Evolutionary conservation across 1,140 invertebrate species (phyloP).

Genomic region (Ectropis grisescens): DNA sequence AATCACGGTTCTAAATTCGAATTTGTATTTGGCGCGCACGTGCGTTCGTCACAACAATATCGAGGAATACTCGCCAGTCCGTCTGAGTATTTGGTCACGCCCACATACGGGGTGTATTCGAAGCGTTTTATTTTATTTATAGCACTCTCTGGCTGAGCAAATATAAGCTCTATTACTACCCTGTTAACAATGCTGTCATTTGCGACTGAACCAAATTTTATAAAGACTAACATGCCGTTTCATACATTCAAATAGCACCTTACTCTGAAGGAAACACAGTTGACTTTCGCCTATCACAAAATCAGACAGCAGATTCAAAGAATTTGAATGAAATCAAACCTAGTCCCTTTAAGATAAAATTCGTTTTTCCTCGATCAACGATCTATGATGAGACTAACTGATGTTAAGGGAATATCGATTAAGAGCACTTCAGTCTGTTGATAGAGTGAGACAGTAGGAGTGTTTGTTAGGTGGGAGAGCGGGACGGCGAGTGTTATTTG

Average conservation of each 20-base stretch:
- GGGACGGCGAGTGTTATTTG: conserved; percentile 29
- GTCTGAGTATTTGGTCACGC: conserved; percentile 32
- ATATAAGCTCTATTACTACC: conserved; percentile 52
- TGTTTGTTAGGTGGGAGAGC: conserved; percentile 8
- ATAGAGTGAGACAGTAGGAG: conserved; percentile 21
- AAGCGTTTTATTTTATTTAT: conserved; percentile 54
- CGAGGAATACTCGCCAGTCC: too few species aligned
- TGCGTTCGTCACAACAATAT: conserved; percentile 4
- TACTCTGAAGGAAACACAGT: too few species aligned
- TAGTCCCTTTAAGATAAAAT: too few species aligned
- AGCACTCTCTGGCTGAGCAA: conserved; percentile 25
- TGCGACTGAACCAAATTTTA: too few species aligned
- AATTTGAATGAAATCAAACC: too few species aligned
- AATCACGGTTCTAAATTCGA: conserved; percentile 13
- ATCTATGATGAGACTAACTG: too few species aligned
- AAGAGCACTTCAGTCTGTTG: conserved; percentile 31
- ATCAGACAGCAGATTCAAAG: too few species aligned
- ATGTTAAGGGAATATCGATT: conserved; percentile 26
- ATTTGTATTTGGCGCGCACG: conserved; percentile 8
- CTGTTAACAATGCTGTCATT: conserved; percentile 38
- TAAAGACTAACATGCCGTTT: too few species aligned
- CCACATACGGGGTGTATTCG: conserved; percentile 56
- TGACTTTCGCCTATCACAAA: too few species aligned
- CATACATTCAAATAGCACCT: too few species aligned
- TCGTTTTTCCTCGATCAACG: too few species aligned